phyloP scores from a whole-genome alignment of 2,113 vertebrate genomes.

The Nymphicus hollandicus region DNA sequence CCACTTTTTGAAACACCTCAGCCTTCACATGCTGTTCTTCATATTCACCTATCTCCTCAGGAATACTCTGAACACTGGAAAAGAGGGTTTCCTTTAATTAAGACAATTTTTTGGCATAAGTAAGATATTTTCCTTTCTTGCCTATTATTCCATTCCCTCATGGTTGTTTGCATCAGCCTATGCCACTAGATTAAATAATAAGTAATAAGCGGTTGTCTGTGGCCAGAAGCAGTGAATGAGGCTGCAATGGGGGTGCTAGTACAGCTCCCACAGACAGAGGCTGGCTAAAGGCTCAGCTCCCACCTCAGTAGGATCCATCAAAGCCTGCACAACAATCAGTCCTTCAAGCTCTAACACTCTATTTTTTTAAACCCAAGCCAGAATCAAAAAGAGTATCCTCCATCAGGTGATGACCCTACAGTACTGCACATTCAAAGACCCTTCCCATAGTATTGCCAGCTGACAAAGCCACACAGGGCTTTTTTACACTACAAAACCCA shows the following conservation, averaged over 20 bases:
- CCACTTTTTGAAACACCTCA: background rate
- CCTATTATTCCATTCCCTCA: background rate
- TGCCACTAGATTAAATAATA: background rate
- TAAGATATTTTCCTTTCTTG: background rate
- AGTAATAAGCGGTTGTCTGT: background rate
- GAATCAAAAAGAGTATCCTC: background rate
- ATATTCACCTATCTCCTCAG: background rate
- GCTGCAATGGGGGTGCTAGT: background rate
- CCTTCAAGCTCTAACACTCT: background rate
- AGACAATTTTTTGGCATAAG: background rate
- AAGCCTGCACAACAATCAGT: background rate
- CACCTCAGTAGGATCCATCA: background rate
- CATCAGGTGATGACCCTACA: background rate
- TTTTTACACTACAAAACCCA: background rate
- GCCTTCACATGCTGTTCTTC: background rate
- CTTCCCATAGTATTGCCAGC: background rate
- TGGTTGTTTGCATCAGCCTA: background rate
- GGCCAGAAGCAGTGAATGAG: background rate
- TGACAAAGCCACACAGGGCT: background rate
- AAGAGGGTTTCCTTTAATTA: background rate
- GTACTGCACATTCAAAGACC: background rate
- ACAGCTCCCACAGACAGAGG: background rate
- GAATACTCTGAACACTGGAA: background rate
- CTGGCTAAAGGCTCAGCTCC: background rate
- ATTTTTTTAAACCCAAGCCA: background rate